These are phyloP conservation scores for Pachypanchax playfairii DNA, from an alignment of 2,113 vertebrate species.

Conservation along the genomic window DNA sequence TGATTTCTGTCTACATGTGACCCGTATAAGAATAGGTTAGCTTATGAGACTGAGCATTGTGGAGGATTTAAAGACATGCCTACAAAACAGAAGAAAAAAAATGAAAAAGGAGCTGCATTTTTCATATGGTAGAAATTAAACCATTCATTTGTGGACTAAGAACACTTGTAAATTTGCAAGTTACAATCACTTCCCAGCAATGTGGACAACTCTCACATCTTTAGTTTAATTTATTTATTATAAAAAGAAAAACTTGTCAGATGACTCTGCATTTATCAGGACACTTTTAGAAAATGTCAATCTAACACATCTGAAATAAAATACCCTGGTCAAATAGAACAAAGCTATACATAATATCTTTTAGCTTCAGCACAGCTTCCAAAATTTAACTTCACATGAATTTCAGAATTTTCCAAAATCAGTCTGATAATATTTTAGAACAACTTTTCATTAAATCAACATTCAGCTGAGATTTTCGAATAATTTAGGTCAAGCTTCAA, in stretches of 20 bases:
- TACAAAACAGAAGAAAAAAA: not conserved
- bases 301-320: slow-evolving; percentile 2
- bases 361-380: slow-evolving; percentile 8
- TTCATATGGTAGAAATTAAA: slow-evolving; percentile 18
- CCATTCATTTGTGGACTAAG: slow-evolving; percentile 60
- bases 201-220: slow-evolving; percentile 20
- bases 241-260: slow-evolving; percentile 32
- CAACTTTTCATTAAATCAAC: not conserved
- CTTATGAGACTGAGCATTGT: slow-evolving; percentile 59
- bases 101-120: not conserved
- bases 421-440: not conserved
- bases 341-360: too few species aligned
- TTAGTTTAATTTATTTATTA: slow-evolving; percentile 51
- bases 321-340: too few species aligned
- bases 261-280: slow-evolving; percentile 25
- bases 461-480: not conserved
- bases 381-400: not conserved
- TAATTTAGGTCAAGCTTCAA: slow-evolving; percentile 1
- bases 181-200: slow-evolving; percentile 42
- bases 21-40: slow-evolving; percentile 46
- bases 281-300: slow-evolving; percentile 29
- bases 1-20: slow-evolving; percentile 52
- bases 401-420: not conserved
- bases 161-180: slow-evolving; percentile 72
- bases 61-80: slow-evolving; percentile 47